Evolutionary conservation across 64 coral and sea anemone species (phyloP).

Genomic region (Dendrophyllia cribrosa): DNA sequence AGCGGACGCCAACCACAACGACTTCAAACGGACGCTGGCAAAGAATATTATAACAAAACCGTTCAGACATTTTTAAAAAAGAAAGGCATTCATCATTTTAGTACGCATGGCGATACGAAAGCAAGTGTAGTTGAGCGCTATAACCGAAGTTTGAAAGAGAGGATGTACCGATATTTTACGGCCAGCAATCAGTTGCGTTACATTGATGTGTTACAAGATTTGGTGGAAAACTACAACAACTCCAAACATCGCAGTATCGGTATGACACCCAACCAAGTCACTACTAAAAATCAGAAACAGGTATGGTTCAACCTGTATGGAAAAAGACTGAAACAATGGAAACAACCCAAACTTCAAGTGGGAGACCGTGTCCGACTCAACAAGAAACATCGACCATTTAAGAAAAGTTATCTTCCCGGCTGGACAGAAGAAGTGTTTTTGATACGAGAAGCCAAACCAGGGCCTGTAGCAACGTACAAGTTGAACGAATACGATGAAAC

Average conservation of each 20-base stretch:
- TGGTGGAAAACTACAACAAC: conserved; percentile 42
- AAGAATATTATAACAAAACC: conserved; percentile 4
- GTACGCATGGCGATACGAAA: conserved; percentile 29
- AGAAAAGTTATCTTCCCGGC: conserved; percentile 44
- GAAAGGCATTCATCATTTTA: conserved; percentile 35
- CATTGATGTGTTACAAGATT: neutral
- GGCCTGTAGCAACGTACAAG: neutral
- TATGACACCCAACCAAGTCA: neutral
- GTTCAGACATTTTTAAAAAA: conserved; percentile 3
- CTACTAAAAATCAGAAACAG: neutral
- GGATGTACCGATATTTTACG: conserved; percentile 47
- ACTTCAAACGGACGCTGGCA: conserved; percentile 35
- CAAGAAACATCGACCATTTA: neutral
- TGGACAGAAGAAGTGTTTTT: conserved; percentile 68
- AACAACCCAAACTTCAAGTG: neutral
- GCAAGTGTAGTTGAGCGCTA: neutral
- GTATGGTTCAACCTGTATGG: conserved; percentile 50
- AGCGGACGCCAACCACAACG: neutral
- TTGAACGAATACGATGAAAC: conserved; percentile 27
- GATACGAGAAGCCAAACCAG: neutral
- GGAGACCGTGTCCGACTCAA: neutral
- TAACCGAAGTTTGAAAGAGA: conserved; percentile 25
- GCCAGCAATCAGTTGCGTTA: conserved; percentile 32
- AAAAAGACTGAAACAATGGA: neutral
- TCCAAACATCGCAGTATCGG: conserved; percentile 28